A percentile compares a stretch with the other conserved stretches of the same genome.
Evolutionary conservation across 2,888 invertebrate genomes (phyloP).

Genomic region (Idaea biselata): DNA sequence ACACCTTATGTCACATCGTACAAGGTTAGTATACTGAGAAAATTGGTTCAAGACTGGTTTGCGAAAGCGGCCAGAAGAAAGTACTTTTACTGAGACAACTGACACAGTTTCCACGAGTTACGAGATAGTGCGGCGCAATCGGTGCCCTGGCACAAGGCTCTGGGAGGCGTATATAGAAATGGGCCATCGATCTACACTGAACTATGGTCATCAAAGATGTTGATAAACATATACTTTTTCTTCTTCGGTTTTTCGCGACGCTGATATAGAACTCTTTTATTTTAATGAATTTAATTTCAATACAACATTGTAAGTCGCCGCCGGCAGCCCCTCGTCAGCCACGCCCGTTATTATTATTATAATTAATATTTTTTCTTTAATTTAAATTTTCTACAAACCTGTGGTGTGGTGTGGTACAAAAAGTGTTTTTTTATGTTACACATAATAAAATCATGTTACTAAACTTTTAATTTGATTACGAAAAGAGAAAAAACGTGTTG

Average conservation of each 20-base stretch:
- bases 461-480: too few species aligned
- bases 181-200: conserved; percentile 11
- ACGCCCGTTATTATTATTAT: too few species aligned
- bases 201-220: not conserved
- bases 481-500: too few species aligned
- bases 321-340: too few species aligned
- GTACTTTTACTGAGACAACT: conserved; percentile 77
- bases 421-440: too few species aligned
- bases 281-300: too few species aligned
- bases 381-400: too few species aligned
- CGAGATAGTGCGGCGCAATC: conserved; percentile 27
- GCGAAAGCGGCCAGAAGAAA: conserved; percentile 78
- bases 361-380: too few species aligned
- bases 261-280: too few species aligned
- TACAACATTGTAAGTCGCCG: too few species aligned
- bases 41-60: conserved; percentile 72
- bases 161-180: conserved; percentile 25
- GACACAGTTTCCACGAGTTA: conserved; percentile 75
- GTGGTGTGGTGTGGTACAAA: too few species aligned
- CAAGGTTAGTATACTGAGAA: conserved; percentile 71
- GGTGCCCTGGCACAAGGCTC: conserved; percentile 25
- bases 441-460: too few species aligned
- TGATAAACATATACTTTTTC: not conserved
- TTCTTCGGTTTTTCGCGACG: not conserved
- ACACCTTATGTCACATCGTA: conserved; percentile 70